phyloP scores from a whole-genome alignment of 1,140 invertebrate species.

The Drosophila parvula region DNA sequence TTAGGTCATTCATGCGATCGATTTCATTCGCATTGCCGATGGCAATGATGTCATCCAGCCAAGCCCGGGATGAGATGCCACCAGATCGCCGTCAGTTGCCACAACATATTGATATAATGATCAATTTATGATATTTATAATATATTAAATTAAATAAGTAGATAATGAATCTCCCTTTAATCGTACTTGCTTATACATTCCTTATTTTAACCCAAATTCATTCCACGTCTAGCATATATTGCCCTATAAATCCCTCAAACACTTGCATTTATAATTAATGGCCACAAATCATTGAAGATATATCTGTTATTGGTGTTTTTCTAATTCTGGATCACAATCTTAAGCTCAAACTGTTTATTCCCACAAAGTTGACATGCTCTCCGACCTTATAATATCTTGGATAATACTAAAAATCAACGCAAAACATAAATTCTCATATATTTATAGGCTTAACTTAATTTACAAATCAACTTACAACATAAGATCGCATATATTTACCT shows the following conservation, averaged over 20 bases:
- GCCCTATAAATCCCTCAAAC: constrained; percentile 17
- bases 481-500: no score
- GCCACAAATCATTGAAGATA: neutral
- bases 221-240: neutral
- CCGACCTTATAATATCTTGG: neutral
- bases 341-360: neutral
- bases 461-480: neutral
- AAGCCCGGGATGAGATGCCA: constrained; percentile 1
- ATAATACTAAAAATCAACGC: neutral
- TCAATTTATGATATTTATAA: neutral
- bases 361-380: neutral
- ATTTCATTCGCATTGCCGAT: constrained; percentile 65
- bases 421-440: neutral
- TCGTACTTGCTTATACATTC: no score
- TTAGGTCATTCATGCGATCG: constrained; percentile 81
- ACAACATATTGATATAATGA: neutral
- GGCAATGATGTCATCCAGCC: constrained; percentile 62
- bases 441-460: no score
- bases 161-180: no score
- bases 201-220: no score
- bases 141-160: no score
- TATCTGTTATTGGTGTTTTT: neutral
- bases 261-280: neutral
- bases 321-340: neutral
- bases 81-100: constrained; percentile 4